phyloP scores from a whole-genome alignment of 2,113 vertebrate genomes.

The Larimichthys polyactis region DNA sequence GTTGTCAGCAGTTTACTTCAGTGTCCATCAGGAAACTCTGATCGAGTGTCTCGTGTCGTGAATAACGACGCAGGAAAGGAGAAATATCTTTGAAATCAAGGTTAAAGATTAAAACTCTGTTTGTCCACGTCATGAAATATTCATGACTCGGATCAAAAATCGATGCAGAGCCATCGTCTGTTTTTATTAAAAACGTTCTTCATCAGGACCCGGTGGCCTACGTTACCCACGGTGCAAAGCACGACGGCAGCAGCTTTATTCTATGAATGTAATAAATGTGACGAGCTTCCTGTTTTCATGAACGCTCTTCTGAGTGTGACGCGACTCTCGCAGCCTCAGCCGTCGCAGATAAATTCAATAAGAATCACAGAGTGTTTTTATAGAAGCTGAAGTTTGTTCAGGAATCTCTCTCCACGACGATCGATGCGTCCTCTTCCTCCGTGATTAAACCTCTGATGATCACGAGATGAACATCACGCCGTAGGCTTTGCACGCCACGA shows the following conservation, averaged over 20 bases:
- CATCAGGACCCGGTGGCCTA: too few relatives aligned
- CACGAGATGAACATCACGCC: constrained; percentile 12
- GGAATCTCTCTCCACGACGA: constrained; percentile 2
- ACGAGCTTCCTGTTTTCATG: too few relatives aligned
- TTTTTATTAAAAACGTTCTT: too few relatives aligned
- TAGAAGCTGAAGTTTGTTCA: background rate
- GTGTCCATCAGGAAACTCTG: too few relatives aligned
- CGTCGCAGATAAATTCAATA: background rate
- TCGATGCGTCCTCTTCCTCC: background rate
- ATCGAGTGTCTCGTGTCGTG: too few relatives aligned
- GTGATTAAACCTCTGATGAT: constrained; percentile 26
- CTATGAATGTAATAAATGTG: too few relatives aligned
- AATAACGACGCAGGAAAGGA: background rate
- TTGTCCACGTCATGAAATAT: background rate
- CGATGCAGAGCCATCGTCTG: background rate
- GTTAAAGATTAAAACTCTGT: too few relatives aligned
- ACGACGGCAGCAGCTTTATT: too few relatives aligned
- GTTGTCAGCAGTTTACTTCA: too few relatives aligned
- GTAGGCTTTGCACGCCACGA: constrained; percentile 14
- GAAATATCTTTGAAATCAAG: background rate
- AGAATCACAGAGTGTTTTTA: constrained; percentile 6
- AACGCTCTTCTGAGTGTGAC: too few relatives aligned
- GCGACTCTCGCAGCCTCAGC: too few relatives aligned
- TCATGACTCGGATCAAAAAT: background rate
- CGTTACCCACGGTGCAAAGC: too few relatives aligned